Conservation (phyloP, 2,113 vertebrate species). For the Empidonax alnorum region DNA sequence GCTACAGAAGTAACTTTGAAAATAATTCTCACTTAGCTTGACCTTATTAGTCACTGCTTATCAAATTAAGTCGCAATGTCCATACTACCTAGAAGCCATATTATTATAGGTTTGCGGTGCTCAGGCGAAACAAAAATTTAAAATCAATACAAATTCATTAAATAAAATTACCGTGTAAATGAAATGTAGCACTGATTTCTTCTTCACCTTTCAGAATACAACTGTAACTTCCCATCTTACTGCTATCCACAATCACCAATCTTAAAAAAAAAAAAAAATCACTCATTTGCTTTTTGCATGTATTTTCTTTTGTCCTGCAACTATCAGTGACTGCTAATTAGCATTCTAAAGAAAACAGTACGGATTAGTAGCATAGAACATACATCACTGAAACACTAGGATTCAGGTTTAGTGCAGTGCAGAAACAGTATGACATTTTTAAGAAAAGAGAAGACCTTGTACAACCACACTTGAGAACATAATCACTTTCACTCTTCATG, state of each 20-base stretch:
- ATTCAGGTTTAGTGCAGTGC: not conserved
- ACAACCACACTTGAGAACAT: not conserved
- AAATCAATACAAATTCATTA: slow-evolving; percentile 1
- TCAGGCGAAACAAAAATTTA: not conserved
- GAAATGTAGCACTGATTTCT: slow-evolving; percentile 61
- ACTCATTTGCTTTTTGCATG: rapidly evolving
- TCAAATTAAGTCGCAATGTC: not conserved
- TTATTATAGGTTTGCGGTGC: not conserved
- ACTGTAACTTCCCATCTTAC: slow-evolving; percentile 68
- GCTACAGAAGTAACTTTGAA: not conserved
- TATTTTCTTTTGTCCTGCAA: not conserved
- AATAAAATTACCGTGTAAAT: slow-evolving; percentile 71
- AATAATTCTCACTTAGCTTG: not conserved
- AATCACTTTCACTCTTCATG: not conserved
- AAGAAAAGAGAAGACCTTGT: not conserved
- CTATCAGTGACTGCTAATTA: not conserved
- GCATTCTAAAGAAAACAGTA: not conserved
- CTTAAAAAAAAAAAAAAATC: slow-evolving; percentile 20
- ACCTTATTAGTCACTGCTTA: not conserved
- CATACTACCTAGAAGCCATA: not conserved
- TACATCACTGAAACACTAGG: not conserved
- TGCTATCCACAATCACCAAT: slow-evolving; percentile 10
- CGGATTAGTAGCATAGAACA: not conserved
- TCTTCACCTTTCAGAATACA: slow-evolving; percentile 61
- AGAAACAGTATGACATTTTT: not conserved